Evolutionary conservation across 1,140 invertebrate genomes (phyloP).

Genomic region (Bombus balteatus): DNA sequence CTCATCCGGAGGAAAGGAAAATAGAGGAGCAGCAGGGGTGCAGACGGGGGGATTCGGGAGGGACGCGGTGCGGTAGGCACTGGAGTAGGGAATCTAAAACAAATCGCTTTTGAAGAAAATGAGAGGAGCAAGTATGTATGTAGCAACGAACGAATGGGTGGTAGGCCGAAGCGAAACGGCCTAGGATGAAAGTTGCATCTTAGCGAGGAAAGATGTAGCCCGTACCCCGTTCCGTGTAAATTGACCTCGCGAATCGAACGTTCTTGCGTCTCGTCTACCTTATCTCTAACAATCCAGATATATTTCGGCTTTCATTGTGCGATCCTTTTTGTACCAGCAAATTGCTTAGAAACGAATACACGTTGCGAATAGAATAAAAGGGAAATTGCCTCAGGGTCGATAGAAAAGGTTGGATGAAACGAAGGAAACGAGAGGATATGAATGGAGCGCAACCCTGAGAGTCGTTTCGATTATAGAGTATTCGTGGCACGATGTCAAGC

Average conservation of each 20-base stretch:
- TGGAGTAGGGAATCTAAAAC: not conserved
- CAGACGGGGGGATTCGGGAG: not conserved
- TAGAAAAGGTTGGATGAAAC: not conserved
- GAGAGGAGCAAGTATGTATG: not conserved
- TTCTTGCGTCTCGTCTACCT: too few relatives aligned
- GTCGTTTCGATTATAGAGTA: not conserved
- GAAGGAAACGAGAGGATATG: not conserved
- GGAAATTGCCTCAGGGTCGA: not conserved
- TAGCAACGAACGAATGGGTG: not conserved
- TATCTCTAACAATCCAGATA: too few relatives aligned
- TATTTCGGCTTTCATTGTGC: not conserved
- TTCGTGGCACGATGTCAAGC: not conserved
- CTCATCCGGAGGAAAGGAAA: constrained; percentile 12
- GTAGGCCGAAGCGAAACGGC: too few relatives aligned
- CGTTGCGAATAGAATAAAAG: too few relatives aligned
- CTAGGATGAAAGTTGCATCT: too few relatives aligned
- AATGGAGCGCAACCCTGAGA: not conserved
- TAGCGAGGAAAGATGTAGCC: not conserved
- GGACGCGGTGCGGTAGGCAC: not conserved
- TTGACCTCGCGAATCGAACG: too few relatives aligned
- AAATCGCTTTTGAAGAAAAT: constrained; percentile 16
- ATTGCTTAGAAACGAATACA: not conserved
- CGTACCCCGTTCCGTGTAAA: too few relatives aligned
- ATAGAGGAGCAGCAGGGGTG: not conserved
- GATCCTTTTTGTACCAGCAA: not conserved